These are phyloP conservation scores for Cochlearius cochlearius DNA, from an alignment of 2,113 vertebrate genomes.

Conservation along the genomic window DNA sequence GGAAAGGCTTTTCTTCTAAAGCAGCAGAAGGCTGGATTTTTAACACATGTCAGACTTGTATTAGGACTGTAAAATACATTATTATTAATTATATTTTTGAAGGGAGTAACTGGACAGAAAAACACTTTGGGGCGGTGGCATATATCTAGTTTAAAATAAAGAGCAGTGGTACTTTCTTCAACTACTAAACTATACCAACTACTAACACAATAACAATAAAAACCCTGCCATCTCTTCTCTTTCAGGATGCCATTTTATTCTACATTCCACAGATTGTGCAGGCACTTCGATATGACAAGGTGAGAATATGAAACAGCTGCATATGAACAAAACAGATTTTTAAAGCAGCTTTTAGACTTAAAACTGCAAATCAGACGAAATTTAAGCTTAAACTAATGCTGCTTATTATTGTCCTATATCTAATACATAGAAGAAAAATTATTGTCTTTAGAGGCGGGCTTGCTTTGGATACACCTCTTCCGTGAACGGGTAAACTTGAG, in stretches of 20 bases:
- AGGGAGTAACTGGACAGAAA: neutral
- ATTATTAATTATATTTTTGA: neutral
- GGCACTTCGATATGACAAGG: constrained; percentile 96
- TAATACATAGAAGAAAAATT: neutral
- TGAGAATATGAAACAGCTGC: constrained; percentile 51
- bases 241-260: constrained; percentile 95
- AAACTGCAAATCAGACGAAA: neutral
- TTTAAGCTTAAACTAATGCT: neutral
- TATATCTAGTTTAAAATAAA: neutral
- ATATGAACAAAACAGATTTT: neutral
- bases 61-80: neutral
- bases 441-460: neutral
- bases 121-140: neutral
- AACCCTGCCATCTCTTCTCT: neutral
- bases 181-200: neutral
- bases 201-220: neutral
- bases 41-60: neutral
- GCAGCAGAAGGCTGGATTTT: neutral
- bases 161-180: neutral
- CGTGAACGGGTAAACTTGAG: neutral
- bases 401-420: neutral
- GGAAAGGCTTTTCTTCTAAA: neutral
- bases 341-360: neutral
- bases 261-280: constrained; percentile 98
- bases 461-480: neutral